These are phyloP conservation scores for Microctenopoma stevenorrisi DNA, from an alignment of 2,797 vertebrate species.

Conservation along the genomic window DNA sequence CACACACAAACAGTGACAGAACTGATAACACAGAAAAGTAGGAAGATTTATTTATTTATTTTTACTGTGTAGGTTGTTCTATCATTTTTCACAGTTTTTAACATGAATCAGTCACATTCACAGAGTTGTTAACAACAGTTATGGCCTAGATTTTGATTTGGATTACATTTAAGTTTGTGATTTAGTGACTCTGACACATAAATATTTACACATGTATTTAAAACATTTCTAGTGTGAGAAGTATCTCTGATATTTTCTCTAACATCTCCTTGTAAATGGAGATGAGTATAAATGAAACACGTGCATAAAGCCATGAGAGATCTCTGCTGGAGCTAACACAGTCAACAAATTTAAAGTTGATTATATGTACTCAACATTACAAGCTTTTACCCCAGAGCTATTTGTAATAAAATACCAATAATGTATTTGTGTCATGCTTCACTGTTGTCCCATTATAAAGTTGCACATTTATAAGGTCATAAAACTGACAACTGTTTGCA, in stretches of 20 bases:
- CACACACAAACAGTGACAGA: background rate
- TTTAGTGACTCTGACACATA: conserved; percentile 7
- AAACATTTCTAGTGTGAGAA: conserved; percentile 14
- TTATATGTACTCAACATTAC: conserved; percentile 16
- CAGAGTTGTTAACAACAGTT: conserved; percentile 28
- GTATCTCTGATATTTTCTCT: conserved; percentile 11
- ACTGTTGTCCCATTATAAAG: conserved; percentile 13
- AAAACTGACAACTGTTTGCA: conserved; percentile 2
- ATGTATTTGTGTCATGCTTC: conserved; percentile 15
- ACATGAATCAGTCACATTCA: conserved; percentile 3
- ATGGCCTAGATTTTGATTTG: conserved; percentile 4
- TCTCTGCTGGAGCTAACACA: conserved; percentile 26
- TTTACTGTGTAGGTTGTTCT: background rate
- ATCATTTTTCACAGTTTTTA: background rate
- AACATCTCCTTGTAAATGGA: conserved; percentile 15
- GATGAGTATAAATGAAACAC: conserved; percentile 53
- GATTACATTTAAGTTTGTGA: conserved; percentile 5
- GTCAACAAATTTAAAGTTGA: conserved; percentile 55
- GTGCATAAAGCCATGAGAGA: conserved; percentile 18
- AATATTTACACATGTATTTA: conserved; percentile 6
- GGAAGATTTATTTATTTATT: background rate
- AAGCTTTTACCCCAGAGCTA: conserved; percentile 17
- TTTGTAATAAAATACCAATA: conserved; percentile 30
- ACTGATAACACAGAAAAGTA: background rate
- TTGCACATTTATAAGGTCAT: background rate